Evolutionary conservation across 2,888 invertebrate species (phyloP), one percentile per base, ranked within the genome.

Genomic region (Mechanitis messenoides): DNA sequence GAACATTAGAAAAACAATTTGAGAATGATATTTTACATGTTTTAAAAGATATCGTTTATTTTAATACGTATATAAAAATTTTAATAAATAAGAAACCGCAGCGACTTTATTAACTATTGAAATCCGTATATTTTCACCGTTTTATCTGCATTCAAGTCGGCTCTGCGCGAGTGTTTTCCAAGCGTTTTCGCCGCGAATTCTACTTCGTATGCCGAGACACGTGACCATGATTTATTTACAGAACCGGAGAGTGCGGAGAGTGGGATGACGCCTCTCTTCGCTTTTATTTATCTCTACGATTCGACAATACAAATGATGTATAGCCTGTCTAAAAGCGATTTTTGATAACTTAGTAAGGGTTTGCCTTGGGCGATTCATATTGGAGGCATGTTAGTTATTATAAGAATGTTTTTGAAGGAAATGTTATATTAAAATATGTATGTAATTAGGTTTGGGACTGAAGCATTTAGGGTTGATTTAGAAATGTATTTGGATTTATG

Each of bases 111-210:
- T 2, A 9, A 3, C 33, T 53, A 50, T 50, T 6, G 4, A 3
- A 3, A 11, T 33, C 67, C 64, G 68, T 71, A 33, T 79, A 45
- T 76, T 59, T 45, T 55, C 45, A 9, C 72, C 73, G 68, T 62
- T 65, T 66, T 50, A 68, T 85, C 83, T 81, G 77, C 81, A 86
- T 86, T 81, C 86, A 74, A 64, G 59, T 57, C 72, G 71, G 72
- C 75, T 76, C 68, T 70, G 63, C 69, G 70, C 81, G 80, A 85
- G 84, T 86, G 85, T 86, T 86, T 85, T 81, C 84, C 84, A 71
- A 81, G 74, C 83, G 79, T 79, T 81, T 84, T 80, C 83, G 75
- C 78, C 66, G 66, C 71, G 71, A 84, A 83, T 78, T 82, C 71
- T 79, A 77, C 78, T 82, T 80, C 78, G 72, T 71, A 70, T 69